phyloP scores from a whole-genome alignment of 2,113 vertebrate species.

The Lampris megalopsis region DNA sequence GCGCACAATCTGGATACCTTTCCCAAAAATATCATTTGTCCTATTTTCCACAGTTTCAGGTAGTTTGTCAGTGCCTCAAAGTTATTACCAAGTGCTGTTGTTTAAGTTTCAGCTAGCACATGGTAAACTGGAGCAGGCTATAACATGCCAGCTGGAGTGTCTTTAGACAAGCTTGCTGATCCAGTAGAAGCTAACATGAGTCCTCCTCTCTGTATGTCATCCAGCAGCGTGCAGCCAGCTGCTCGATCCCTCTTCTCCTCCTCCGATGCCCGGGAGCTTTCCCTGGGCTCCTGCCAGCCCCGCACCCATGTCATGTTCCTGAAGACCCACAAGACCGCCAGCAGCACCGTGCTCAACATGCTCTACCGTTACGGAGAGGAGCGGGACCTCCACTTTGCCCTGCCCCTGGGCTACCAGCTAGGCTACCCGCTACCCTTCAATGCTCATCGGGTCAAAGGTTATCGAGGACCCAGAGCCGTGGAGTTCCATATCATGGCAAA shows the following conservation, averaged over 20 bases:
- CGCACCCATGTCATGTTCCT: constrained; percentile 88
- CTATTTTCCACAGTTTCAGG: too few relatives aligned
- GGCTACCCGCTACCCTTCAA: constrained; percentile 90
- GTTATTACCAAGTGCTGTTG: too few relatives aligned
- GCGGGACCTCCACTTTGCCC: constrained; percentile 84
- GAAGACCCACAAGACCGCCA: constrained; percentile 95
- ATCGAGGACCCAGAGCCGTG: constrained; percentile 69
- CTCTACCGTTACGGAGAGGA: constrained; percentile 92
- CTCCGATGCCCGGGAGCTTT: constrained; percentile 67
- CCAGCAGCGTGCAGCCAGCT: constrained; percentile 70
- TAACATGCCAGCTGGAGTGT: too few relatives aligned
- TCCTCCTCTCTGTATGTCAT: neutral
- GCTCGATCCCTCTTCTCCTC: constrained; percentile 72
- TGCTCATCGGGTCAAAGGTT: constrained; percentile 88
- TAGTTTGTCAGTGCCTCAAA: too few relatives aligned
- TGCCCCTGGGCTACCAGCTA: constrained; percentile 91
- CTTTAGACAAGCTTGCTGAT: neutral
- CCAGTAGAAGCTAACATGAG: neutral
- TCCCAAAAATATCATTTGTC: too few relatives aligned
- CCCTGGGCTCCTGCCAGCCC: constrained; percentile 83
- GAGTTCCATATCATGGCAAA: constrained; percentile 91
- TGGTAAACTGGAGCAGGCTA: too few relatives aligned
- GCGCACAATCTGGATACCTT: too few relatives aligned
- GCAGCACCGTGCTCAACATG: constrained; percentile 92
- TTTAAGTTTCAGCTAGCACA: too few relatives aligned